Evolutionary conservation across 2,888 invertebrate genomes (phyloP), one percentile per base, ranked within the genome.

Genomic region (Troides helena): DNA sequence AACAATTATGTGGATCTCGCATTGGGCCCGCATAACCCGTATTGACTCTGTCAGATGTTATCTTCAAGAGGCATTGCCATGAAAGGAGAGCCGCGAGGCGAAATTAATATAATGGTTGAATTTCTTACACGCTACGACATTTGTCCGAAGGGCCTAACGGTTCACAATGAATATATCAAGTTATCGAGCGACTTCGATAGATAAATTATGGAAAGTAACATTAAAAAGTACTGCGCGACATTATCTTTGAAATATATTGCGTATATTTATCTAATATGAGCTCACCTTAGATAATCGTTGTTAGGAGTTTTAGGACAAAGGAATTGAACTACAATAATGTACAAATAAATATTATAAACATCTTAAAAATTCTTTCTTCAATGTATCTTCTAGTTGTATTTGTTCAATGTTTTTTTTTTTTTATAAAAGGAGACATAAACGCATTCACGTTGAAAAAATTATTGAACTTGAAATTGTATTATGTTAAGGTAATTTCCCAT

Each of bases 41-140:
- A 67, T 66, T 25, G 59, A 53, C 39, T 65, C 66, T 63, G 67
- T 60, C 70, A 67, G 70, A 70, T 70, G 66, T 60, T 70, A 70
- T 70, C 70, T 21, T 14, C 21, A 53, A 70, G 70, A 70, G 50
- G 46, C 66, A 66, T 66, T 65, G 58, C 69, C 39, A 39, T 43
- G 59, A 64, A 67, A 63, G 53, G 60, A 70, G 60, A 63, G 70
- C 70, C 58, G 59, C 50, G 39, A 63, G 59, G n/a, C 39, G 39
- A 63, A 66, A 62, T 58, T 53, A 63, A 46, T 62, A 56, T 62
- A 61, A 67, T 50, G 57, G 53, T 62, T 62, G 53, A 21, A 17
- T 53, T 68, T 65, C n/a, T n/a, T 65, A 57, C 39, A 61, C 39
- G 43, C 25, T 46, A 61, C 21, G 25, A 64, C 23, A 59, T 21